Percentiles rank a stretch among this genome's conserved stretches.
These are phyloP conservation scores for Pholis gunnellus DNA, from an alignment of 2,113 vertebrate species.

Conservation along the genomic window DNA sequence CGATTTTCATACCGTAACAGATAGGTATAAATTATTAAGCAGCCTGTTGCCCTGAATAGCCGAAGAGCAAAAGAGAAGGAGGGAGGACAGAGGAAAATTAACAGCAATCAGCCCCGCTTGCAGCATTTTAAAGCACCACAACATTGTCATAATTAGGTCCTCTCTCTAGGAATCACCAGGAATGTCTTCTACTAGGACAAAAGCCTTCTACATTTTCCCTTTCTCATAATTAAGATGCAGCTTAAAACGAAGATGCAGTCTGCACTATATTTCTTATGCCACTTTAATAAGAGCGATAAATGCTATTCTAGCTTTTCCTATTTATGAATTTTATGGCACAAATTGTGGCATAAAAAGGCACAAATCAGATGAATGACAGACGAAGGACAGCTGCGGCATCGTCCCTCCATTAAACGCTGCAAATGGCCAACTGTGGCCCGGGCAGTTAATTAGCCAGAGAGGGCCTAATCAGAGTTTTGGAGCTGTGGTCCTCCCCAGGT, in stretches of 20 bases:
- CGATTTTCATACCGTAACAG: constrained; percentile 69
- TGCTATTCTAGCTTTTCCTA: constrained; percentile 70
- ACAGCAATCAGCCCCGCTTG: constrained; percentile 44
- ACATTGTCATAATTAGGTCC: constrained; percentile 69
- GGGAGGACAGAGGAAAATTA: constrained; percentile 50
- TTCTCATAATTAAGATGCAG: constrained; percentile 68
- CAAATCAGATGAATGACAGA: constrained; percentile 78
- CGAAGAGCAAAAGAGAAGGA: constrained; percentile 43
- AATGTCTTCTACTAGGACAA: constrained; percentile 58
- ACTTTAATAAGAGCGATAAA: constrained; percentile 79
- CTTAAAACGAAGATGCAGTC: constrained; percentile 47
- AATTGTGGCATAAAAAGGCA: constrained; percentile 77
- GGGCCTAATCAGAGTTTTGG: constrained; percentile 79
- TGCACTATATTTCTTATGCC: constrained; percentile 46
- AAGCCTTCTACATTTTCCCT: constrained; percentile 32
- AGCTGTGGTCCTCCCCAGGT: constrained; percentile 71
- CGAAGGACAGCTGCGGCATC: constrained; percentile 79
- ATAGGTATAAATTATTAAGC: constrained; percentile 80
- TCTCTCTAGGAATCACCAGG: constrained; percentile 76
- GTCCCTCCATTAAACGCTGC: constrained; percentile 78
- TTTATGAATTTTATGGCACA: constrained; percentile 76
- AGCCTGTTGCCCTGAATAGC: constrained; percentile 70
- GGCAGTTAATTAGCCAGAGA: constrained; percentile 81
- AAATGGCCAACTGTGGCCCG: constrained; percentile 81
- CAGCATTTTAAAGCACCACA: constrained; percentile 60